phyloP scores from a whole-genome alignment of 2,888 invertebrate genomes.

The Patella depressa region DNA sequence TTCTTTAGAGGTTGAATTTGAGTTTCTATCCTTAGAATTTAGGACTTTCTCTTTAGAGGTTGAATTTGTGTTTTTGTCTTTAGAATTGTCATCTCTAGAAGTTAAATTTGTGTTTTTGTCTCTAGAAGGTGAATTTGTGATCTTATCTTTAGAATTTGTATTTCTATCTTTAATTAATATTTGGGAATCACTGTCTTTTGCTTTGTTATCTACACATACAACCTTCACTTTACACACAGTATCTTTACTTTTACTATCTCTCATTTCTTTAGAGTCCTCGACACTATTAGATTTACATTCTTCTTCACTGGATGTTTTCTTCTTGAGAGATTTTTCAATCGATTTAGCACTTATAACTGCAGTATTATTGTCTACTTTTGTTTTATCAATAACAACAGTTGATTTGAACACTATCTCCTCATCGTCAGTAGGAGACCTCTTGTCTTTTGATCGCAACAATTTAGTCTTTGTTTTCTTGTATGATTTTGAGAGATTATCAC shows the following conservation, averaged over 20 bases:
- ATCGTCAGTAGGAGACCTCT: background rate
- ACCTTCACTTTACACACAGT: background rate
- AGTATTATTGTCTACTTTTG: background rate
- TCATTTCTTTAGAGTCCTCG: background rate
- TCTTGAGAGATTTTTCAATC: constrained; percentile 12
- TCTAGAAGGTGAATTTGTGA: constrained; percentile 13
- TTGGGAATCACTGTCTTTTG: background rate
- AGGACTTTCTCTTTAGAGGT: constrained; percentile 26
- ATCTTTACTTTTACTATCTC: background rate
- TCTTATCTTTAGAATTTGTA: background rate
- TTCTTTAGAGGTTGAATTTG: constrained; percentile 1
- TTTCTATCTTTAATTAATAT: background rate
- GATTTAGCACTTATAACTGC: constrained; percentile 15
- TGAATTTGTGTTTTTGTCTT: constrained; percentile 3
- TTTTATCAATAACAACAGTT: too few relatives aligned
- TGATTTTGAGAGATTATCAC: background rate
- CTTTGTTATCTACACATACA: constrained; percentile 11
- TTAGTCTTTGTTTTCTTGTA: too few relatives aligned
- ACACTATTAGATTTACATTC: background rate
- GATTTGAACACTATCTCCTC: background rate
- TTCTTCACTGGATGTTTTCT: background rate
- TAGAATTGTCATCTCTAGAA: background rate
- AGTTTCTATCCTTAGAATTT: constrained; percentile 28
- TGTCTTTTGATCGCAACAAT: constrained; percentile 5
- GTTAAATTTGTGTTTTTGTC: background rate